phyloP scores from a whole-genome alignment of 2,113 vertebrate species.

The Cynocephalus volans region DNA sequence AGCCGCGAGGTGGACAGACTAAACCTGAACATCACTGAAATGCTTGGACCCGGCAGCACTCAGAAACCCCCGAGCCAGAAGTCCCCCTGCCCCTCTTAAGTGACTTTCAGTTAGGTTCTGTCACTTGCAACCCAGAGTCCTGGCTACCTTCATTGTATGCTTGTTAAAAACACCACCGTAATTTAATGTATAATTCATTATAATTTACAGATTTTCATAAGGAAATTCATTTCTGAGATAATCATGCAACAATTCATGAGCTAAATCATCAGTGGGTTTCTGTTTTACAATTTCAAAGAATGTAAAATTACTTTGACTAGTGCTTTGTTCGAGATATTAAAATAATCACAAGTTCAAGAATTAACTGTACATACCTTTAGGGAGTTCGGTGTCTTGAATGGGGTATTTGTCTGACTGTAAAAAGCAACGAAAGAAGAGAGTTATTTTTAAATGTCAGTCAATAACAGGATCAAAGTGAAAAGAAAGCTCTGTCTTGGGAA shows the following conservation, averaged over 20 bases:
- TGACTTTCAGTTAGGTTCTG: background rate
- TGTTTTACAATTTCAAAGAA: conserved; percentile 31
- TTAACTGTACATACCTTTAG: conserved; percentile 90
- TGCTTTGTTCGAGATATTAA: conserved; percentile 7
- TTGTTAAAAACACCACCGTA: background rate
- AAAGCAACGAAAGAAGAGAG: conserved; percentile 75
- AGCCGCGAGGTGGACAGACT: background rate
- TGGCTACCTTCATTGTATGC: background rate
- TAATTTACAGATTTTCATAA: conserved; percentile 9
- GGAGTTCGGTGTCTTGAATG: conserved; percentile 95
- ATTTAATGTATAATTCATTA: background rate
- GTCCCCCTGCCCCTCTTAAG: background rate
- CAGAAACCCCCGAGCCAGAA: background rate
- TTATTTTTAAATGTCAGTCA: conserved; percentile 72
- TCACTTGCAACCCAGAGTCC: background rate
- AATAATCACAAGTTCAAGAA: conserved; percentile 44
- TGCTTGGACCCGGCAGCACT: fast-evolving
- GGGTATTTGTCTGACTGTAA: conserved; percentile 95
- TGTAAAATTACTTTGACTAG: background rate
- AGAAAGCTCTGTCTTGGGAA: conserved; percentile 57
- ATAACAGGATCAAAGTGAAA: conserved; percentile 65
- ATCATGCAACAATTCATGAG: background rate
- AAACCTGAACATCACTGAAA: background rate
- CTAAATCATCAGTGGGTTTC: background rate
- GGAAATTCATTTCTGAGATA: conserved; percentile 9